Evolutionary conservation across 2,797 vertebrate genomes (phyloP), one percentile per base, ranked within the genome.

Genomic region (Mergus octosetaceus): DNA sequence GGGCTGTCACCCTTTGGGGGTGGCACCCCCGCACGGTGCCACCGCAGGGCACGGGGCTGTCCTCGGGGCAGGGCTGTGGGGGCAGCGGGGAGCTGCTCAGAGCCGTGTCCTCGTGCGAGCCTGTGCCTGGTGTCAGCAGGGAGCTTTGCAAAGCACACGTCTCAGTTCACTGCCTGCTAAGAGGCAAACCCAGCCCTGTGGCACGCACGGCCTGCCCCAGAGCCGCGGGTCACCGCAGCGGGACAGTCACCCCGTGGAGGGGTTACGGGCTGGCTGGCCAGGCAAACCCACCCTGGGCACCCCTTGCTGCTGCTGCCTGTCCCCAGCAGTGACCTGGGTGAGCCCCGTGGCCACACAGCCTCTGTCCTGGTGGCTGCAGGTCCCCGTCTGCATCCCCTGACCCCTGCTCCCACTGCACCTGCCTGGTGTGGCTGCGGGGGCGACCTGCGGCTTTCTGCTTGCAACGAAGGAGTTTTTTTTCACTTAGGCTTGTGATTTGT

Each of bases 201-300:
- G 91, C 94, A 90, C 25, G 70, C 80, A 94, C 87, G 88, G 87
- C 64, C 69, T 93, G 95, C 93, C 90, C 95, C 76, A 85, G 95
- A 93, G 32, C 53, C 20, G 17, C 11, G 51, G 89, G 91, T 92
- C 93, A 82, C 80, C 0, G 0, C 81, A 77, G 45, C 72, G 2
- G 87, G 69, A 73, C 49, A 27, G 36, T 60, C 68, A 28, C 64
- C 51, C 77, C 1, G 3, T 47, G 1, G 9, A 79, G 61, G 43
- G 76, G 41, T 91, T 95, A 60, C 10, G 20, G 57, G 51, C 30
- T 3, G 21, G 18, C 60, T 28, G 25, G 38, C 36, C 27, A 25
- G 18, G 61, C 28, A 30, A 41, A 64, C 13, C 39, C 28, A 13
- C 39, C 18, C 19, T 41, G 39, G 39, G 19, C 61, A 30, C 13